These are phyloP conservation scores for Scolopax rusticola DNA, from an alignment of 2,797 vertebrate genomes.

Conservation along the genomic window DNA sequence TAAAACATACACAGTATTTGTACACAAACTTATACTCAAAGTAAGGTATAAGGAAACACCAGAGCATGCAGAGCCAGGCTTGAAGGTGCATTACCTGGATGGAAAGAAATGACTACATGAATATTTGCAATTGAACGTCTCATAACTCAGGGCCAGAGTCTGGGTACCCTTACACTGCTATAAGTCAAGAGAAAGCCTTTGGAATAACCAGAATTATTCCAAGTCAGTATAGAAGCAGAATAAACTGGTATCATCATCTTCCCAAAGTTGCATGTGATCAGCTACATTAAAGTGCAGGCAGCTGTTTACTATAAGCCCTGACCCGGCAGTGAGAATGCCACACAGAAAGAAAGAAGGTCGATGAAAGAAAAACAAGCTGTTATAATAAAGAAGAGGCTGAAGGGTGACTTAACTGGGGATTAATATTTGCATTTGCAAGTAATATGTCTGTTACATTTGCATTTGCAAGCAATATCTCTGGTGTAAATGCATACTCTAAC, in stretches of 20 bases:
- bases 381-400: neutral
- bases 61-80: neutral
- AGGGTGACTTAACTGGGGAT: neutral
- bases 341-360: neutral
- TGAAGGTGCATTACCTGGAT: neutral
- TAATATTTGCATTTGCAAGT: neutral
- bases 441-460: neutral
- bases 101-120: neutral
- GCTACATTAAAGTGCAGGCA: neutral
- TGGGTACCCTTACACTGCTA: fast-evolving
- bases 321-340: neutral
- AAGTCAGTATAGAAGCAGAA: neutral
- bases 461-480: neutral
- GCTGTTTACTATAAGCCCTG: neutral
- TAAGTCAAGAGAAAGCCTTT: neutral
- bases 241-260: neutral
- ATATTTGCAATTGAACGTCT: neutral
- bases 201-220: neutral
- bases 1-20: neutral
- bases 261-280: neutral
- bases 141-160: neutral
- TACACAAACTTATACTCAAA: neutral
- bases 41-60: neutral
- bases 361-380: neutral
- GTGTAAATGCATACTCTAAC: neutral